phyloP scores from a whole-genome alignment of 2,797 vertebrate genomes.

The Takifugu rubripes region DNA sequence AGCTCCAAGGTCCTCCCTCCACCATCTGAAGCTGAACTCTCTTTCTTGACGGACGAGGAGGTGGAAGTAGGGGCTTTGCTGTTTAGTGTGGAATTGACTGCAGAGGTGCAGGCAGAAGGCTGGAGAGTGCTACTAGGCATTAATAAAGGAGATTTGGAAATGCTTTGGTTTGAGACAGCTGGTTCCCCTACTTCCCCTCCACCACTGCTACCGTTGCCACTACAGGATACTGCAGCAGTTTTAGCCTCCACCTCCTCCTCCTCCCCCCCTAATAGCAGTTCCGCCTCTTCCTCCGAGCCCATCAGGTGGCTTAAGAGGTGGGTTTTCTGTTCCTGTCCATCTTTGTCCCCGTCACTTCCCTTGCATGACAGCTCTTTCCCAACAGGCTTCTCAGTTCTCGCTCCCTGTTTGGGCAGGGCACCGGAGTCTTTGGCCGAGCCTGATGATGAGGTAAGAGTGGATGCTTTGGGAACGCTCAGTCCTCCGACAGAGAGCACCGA shows the following conservation, averaged over 20 bases:
- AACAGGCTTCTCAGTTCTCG: slow-evolving; percentile 78
- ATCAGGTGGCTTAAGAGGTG: slow-evolving; percentile 79
- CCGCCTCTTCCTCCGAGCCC: slow-evolving; percentile 75
- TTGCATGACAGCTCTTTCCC: slow-evolving; percentile 78
- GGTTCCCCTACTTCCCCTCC: slow-evolving; percentile 85
- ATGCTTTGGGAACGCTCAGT: slow-evolving; percentile 81
- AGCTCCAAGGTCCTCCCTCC: slow-evolving; percentile 85
- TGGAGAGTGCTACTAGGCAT: slow-evolving; percentile 98
- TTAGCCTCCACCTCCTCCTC: slow-evolving; percentile 88
- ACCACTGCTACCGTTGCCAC: slow-evolving; percentile 81
- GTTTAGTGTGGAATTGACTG: slow-evolving; percentile 78
- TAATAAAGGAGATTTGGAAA: slow-evolving; percentile 99
- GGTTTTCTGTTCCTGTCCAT: slow-evolving; percentile 84
- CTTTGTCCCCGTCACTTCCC: slow-evolving; percentile 76
- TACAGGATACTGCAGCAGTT: slow-evolving; percentile 80
- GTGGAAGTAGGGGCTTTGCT: slow-evolving; percentile 88
- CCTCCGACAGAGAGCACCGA: slow-evolving; percentile 89
- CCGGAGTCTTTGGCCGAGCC: slow-evolving; percentile 91
- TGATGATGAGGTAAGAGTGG: slow-evolving; percentile 90
- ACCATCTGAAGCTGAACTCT: slow-evolving; percentile 85
- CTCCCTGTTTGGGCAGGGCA: slow-evolving; percentile 76
- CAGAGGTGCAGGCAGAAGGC: slow-evolving; percentile 87
- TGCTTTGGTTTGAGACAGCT: slow-evolving; percentile 99
- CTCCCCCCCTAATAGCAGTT: slow-evolving; percentile 80
- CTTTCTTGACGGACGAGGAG: slow-evolving; percentile 89